Evolutionary conservation across 2,888 invertebrate genomes (phyloP), one percentile per base, ranked within the genome.

Genomic region (Anagyrus pseudococci): DNA sequence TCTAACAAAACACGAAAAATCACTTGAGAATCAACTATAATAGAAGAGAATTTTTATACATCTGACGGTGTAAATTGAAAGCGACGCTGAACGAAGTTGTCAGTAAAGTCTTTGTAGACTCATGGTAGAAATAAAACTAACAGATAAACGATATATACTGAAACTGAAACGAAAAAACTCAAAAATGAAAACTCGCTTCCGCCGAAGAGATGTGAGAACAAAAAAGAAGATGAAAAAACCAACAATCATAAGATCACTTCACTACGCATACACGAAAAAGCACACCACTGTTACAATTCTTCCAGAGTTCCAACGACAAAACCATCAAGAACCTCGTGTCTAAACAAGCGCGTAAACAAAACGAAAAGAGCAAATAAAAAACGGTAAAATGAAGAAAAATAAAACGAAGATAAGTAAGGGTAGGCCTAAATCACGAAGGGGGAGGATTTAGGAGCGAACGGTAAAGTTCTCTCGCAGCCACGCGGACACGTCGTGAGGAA

Each of bases 381-480:
- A n/a, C n/a, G 13, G 25, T 22, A 25, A 15, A 33, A n/a, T n/a
- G n/a, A n/a, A 29, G 29, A 29, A 29, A 10, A 29, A 29, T 29
- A 29, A 29, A 29, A 7, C 29, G 6, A 29, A 10, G 29, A 4
- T 4, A 29, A 29, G n/a, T n/a, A 15, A 33, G 33, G n/a, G 47
- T 46, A 53, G 47, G 53, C 57, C 57, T 57, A 53, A 57, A 57
- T 62, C 47, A 46, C 15, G 29, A 57, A 17, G 48, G 52, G 29
- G 23, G 46, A 4, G 10, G n/a, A 26, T 44, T 56, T 56, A 44
- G 22, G 22, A 52, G 26, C 19, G 43, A 37, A 50, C 26, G 47
- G n/a, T n/a, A 58, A 58, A 55, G 40, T 58, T 50, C 55, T 58
- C 41, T 63, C 49, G 50, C 46, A 63, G 50, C 37, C 54, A 43